These are phyloP conservation scores for Monopis laevigella DNA, from an alignment of 2,888 invertebrate species.

Conservation along the genomic window DNA sequence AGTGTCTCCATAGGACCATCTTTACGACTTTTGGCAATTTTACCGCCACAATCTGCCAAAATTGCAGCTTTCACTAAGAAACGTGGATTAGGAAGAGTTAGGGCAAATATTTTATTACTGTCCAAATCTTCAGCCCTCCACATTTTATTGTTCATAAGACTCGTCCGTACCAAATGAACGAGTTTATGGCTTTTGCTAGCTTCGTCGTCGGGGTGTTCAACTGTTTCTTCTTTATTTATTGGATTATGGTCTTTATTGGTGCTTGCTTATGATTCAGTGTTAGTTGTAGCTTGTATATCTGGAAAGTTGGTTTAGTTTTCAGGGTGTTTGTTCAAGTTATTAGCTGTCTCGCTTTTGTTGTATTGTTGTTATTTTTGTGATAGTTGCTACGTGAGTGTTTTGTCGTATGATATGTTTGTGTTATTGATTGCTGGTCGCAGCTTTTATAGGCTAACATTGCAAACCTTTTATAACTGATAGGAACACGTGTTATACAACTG, in stretches of 20 bases:
- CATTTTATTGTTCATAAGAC: conserved; percentile 68
- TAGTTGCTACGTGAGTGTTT: conserved; percentile 48
- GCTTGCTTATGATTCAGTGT: background rate
- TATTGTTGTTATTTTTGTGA: conserved; percentile 62
- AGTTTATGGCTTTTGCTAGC: conserved; percentile 48
- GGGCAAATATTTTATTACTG: conserved; percentile 68
- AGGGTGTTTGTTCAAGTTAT: conserved; percentile 58
- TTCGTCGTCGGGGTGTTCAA: background rate
- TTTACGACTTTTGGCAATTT: conserved; percentile 5
- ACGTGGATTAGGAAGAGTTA: conserved; percentile 62
- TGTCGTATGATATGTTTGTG: background rate
- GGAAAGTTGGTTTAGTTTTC: background rate
- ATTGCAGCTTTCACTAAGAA: conserved; percentile 32
- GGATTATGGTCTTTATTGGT: background rate
- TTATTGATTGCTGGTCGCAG: conserved; percentile 5
- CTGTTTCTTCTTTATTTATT: background rate
- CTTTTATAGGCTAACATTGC: too few species aligned
- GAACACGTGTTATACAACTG: too few species aligned
- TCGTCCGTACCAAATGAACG: conserved; percentile 67
- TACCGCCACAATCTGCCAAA: background rate
- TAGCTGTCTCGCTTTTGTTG: conserved; percentile 55
- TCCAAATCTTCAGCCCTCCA: conserved; percentile 66
- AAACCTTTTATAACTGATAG: too few species aligned
- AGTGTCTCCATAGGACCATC: background rate
- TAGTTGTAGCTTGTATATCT: background rate